phyloP scores from a whole-genome alignment of 2,113 vertebrate genomes.

The Scolopax mira region DNA sequence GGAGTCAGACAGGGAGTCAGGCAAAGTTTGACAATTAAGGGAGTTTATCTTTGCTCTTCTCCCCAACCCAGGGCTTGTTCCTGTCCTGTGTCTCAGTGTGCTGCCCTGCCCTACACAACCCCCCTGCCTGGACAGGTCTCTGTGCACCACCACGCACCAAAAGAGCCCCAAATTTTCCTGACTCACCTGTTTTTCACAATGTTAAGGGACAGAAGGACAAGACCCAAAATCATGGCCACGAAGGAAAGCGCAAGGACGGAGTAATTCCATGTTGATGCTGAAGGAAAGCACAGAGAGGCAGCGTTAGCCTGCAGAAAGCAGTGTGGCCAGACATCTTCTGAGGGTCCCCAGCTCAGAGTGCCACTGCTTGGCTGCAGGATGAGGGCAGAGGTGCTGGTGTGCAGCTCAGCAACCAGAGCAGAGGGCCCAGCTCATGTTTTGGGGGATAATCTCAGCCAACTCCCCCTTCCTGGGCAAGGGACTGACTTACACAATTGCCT shows the following conservation, averaged over 20 bases:
- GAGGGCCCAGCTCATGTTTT: neutral
- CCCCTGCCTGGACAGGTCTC: neutral
- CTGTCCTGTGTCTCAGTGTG: rapidly evolving
- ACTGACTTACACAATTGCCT: neutral
- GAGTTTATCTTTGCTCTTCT: neutral
- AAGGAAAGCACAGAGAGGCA: neutral
- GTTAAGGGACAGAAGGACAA: slow-evolving; percentile 79
- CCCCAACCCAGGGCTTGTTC: neutral
- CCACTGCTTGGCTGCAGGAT: neutral
- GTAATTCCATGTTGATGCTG: slow-evolving; percentile 84
- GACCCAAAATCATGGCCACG: slow-evolving; percentile 73
- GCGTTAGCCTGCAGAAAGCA: neutral
- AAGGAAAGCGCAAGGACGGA: slow-evolving; percentile 76
- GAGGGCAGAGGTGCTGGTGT: neutral
- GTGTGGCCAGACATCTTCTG: neutral
- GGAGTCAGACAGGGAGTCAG: neutral
- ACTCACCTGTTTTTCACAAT: slow-evolving; percentile 83
- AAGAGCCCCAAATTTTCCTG: neutral
- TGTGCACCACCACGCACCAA: neutral
- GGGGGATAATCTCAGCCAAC: neutral
- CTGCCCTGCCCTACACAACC: neutral
- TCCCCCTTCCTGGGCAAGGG: neutral
- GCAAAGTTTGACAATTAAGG: neutral
- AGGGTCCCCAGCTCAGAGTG: neutral
- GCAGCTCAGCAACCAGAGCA: neutral